Conservation (phyloP, 1,140 invertebrate species). For the Episyrphus balteatus region DNA sequence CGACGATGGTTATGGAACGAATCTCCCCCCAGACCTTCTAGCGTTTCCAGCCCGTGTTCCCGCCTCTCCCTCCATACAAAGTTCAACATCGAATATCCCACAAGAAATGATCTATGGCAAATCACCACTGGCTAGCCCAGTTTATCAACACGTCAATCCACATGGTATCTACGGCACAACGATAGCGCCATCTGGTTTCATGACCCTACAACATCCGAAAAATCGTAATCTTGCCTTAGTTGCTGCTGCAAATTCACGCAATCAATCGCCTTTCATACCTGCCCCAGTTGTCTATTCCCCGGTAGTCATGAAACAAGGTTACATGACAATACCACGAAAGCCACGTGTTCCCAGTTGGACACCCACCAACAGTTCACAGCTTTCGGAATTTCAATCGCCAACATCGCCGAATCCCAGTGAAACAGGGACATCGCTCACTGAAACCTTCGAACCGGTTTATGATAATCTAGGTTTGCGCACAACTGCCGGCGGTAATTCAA, state of each 20-base stretch:
- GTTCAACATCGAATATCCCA: constrained; percentile 63
- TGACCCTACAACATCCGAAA: constrained; percentile 36
- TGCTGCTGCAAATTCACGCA: constrained; percentile 40
- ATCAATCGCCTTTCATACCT: constrained; percentile 51
- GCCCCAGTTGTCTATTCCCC: constrained; percentile 41
- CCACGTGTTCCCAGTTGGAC: constrained; percentile 74
- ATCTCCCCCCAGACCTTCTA: constrained; percentile 62
- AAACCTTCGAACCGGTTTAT: constrained; percentile 61
- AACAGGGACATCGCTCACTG: constrained; percentile 42
- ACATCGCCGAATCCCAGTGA: constrained; percentile 39
- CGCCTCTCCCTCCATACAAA: constrained; percentile 58
- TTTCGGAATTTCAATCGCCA: constrained; percentile 32
- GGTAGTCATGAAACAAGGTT: constrained; percentile 59
- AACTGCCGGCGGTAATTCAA: constrained; percentile 75
- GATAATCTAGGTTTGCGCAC: constrained; percentile 72
- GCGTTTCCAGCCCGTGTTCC: constrained; percentile 56
- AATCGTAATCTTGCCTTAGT: constrained; percentile 29
- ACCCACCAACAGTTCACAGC: constrained; percentile 43
- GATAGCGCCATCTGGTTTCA: constrained; percentile 28
- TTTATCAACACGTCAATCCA: constrained; percentile 33
- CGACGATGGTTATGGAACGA: constrained; percentile 30
- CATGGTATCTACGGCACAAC: constrained; percentile 33
- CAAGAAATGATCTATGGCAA: constrained; percentile 40
- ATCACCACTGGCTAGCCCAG: constrained; percentile 30
- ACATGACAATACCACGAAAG: constrained; percentile 72